These are phyloP conservation scores for Diorhabda carinulata DNA, from an alignment of 1,140 invertebrate genomes.

Conservation along the genomic window DNA sequence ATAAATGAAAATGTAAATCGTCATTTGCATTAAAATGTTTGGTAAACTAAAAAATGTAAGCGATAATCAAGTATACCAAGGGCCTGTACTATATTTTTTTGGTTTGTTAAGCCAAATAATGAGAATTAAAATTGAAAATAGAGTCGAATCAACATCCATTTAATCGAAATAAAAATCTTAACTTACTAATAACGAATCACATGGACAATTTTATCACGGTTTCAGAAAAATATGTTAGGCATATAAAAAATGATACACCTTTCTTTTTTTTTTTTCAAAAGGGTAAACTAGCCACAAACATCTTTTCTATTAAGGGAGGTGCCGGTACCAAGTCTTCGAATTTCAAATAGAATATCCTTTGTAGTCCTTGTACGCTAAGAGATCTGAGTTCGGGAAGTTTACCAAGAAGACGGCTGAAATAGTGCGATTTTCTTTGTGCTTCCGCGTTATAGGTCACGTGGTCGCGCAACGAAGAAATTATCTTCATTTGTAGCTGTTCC, in stretches of 20 bases:
- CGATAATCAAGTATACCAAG: too few relatives aligned
- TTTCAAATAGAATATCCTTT: constrained; percentile 91
- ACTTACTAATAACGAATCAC: constrained; percentile 1
- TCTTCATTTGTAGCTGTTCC: constrained; percentile 92
- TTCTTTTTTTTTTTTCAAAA: constrained; percentile 63
- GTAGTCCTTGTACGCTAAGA: constrained; percentile 86
- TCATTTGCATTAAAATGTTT: too few relatives aligned
- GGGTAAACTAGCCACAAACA: constrained; percentile 90
- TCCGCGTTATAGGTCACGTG: constrained; percentile 92
- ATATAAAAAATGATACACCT: constrained; percentile 5
- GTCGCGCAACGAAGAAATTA: constrained; percentile 87
- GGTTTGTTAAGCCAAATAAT: too few relatives aligned
- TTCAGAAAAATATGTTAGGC: not conserved
- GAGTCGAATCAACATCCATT: too few relatives aligned
- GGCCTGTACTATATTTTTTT: too few relatives aligned
- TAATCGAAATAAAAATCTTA: not conserved
- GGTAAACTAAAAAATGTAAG: too few relatives aligned
- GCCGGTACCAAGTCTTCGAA: constrained; percentile 87
- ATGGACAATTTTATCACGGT: constrained; percentile 1
- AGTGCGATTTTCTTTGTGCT: constrained; percentile 82
- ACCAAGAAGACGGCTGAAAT: constrained; percentile 85
- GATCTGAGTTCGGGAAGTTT: constrained; percentile 89
- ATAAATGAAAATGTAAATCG: too few relatives aligned
- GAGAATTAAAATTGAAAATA: too few relatives aligned
- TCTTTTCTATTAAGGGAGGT: constrained; percentile 88